phyloP scores from a whole-genome alignment of 2,797 vertebrate genomes.

The Danio kyathit region DNA sequence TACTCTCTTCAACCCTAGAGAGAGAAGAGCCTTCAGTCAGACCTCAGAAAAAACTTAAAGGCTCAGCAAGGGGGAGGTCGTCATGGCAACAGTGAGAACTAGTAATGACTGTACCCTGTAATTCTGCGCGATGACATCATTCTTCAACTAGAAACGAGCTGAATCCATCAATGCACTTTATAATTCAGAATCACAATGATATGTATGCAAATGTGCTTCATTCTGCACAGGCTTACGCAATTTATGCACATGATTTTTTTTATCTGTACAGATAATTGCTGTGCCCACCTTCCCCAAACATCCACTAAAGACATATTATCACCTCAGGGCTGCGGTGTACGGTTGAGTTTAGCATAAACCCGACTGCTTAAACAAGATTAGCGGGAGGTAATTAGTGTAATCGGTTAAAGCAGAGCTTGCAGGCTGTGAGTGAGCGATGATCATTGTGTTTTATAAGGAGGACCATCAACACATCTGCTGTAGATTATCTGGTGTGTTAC shows the following conservation, averaged over 20 bases:
- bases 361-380: constrained; percentile 63
- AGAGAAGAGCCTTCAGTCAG: constrained; percentile 33
- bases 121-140: constrained; percentile 49
- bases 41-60: constrained; percentile 43
- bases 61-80: constrained; percentile 61
- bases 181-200: neutral
- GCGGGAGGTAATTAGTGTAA: constrained; percentile 49
- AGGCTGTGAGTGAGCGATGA: constrained; percentile 66
- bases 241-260: constrained; percentile 21
- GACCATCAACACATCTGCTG: constrained; percentile 28
- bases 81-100: constrained; percentile 70
- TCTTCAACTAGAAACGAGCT: constrained; percentile 27
- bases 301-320: constrained; percentile 6
- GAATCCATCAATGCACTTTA: constrained; percentile 20
- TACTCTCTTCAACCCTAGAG: neutral
- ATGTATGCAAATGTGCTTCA: neutral
- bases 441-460: constrained; percentile 22
- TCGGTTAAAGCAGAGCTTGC: constrained; percentile 62
- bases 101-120: constrained; percentile 39
- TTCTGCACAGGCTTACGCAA: neutral
- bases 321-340: constrained; percentile 17
- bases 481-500: neutral
- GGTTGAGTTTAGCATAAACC: constrained; percentile 43
- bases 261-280: constrained; percentile 25
- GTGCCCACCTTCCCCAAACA: constrained; percentile 24